Evolutionary conservation across 2,888 invertebrate species (phyloP).

Genomic region (Eupithecia subfuscata): DNA sequence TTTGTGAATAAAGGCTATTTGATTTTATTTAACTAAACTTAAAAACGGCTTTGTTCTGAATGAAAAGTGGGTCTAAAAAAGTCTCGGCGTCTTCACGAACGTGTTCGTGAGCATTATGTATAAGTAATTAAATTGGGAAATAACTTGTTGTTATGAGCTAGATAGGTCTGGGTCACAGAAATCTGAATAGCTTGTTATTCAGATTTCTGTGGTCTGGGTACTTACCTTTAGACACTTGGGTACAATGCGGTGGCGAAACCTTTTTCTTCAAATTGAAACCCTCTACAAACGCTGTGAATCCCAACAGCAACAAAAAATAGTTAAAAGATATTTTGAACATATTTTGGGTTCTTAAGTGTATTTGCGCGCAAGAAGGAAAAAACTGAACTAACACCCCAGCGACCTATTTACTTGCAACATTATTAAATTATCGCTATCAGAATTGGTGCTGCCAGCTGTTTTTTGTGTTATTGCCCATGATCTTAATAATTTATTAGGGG

Average conservation of each 20-base stretch:
- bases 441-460: not conserved
- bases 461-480: not conserved
- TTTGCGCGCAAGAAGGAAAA: not conserved
- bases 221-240: conserved; percentile 40
- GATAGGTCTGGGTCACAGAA: not conserved
- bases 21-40: too few species aligned
- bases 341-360: not conserved
- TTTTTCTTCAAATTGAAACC: conserved; percentile 29
- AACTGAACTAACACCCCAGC: not conserved
- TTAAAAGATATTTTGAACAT: conserved; percentile 13
- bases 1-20: too few species aligned
- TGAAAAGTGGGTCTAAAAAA: too few species aligned
- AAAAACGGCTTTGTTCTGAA: too few species aligned
- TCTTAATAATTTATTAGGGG: too few species aligned
- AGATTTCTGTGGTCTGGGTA: not conserved
- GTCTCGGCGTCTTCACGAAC: too few species aligned
- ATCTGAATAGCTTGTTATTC: too few species aligned
- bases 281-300: conserved; percentile 3
- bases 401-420: not conserved
- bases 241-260: conserved; percentile 36
- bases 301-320: conserved; percentile 6
- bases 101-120: too few species aligned
- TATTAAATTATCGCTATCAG: not conserved
- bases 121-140: not conserved
- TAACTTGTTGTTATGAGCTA: not conserved